A percentile compares a stretch with the other conserved stretches of the same genome.
phyloP scores from a whole-genome alignment of 1,140 invertebrate species.

The Dendrolimus kikuchii region DNA sequence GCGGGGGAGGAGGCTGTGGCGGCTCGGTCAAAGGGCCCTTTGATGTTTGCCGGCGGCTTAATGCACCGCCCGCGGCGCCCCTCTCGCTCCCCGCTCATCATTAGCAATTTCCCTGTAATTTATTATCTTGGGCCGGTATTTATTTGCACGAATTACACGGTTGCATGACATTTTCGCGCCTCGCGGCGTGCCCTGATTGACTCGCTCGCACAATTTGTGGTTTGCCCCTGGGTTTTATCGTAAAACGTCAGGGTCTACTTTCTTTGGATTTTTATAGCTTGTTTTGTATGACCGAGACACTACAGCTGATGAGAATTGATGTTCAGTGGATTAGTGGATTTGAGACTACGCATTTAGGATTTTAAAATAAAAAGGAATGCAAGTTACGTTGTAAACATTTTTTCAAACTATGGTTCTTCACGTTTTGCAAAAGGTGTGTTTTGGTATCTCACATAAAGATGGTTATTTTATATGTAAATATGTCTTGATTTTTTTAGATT shows the following conservation, averaged over 20 bases:
- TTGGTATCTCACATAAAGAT: too few species aligned
- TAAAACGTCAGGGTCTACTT: neutral
- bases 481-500: too few species aligned
- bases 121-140: slow-evolving; percentile 69
- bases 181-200: slow-evolving; percentile 10
- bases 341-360: too few species aligned
- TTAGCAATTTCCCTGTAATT: slow-evolving; percentile 71
- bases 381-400: too few species aligned
- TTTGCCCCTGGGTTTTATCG: too few species aligned
- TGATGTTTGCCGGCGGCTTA: slow-evolving; percentile 71
- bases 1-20: slow-evolving; percentile 54
- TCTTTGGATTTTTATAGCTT: neutral
- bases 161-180: slow-evolving; percentile 38
- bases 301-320: too few species aligned
- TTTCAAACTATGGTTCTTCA: too few species aligned
- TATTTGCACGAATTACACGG: slow-evolving; percentile 64
- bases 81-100: slow-evolving; percentile 57
- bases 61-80: slow-evolving; percentile 62
- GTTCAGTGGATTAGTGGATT: too few species aligned
- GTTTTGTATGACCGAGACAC: too few species aligned
- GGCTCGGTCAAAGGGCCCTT: slow-evolving; percentile 68
- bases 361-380: too few species aligned
- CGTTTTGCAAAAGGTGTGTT: too few species aligned
- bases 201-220: slow-evolving; percentile 4
- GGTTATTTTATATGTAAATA: too few species aligned